Conservation (phyloP, 2,797 vertebrate genomes). For the Uromys caudimaculatus region DNA sequence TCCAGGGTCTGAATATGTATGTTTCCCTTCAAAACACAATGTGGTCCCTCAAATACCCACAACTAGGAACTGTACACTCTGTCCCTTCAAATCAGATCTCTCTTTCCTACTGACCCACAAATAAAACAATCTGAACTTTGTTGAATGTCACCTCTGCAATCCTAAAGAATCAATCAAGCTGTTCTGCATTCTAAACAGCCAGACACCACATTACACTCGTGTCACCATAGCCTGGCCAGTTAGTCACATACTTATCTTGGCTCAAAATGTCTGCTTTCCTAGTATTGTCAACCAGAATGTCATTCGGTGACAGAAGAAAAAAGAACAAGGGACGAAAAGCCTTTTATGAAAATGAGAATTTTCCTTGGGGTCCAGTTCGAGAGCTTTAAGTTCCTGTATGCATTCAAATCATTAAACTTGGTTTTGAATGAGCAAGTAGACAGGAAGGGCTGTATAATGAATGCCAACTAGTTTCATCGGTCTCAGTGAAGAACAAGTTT, state of each 20-base stretch:
- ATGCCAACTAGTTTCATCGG: slow-evolving; percentile 16
- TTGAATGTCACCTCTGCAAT: neutral
- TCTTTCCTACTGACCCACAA: neutral
- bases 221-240: neutral
- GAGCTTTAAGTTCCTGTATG: slow-evolving; percentile 5
- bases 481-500: neutral
- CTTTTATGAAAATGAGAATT: neutral
- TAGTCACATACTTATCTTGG: neutral
- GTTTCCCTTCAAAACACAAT: neutral
- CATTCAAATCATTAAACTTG: slow-evolving; percentile 40
- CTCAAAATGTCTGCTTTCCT: slow-evolving; percentile 12
- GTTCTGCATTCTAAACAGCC: neutral
- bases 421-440: slow-evolving; percentile 33
- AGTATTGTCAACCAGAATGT: neutral
- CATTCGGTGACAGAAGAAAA: neutral
- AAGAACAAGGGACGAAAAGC: neutral
- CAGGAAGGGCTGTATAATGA: neutral
- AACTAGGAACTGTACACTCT: neutral
- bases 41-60: neutral
- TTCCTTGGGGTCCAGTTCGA: neutral
- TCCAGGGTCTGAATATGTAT: neutral
- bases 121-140: neutral
- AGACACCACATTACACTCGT: neutral
- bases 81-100: neutral
- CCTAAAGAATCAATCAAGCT: neutral